Percentiles rank a stretch among this genome's conserved stretches.
Evolutionary conservation across 30 jellyfish, hydroid and myxozoan species (phyloP).

Genomic region (Aurelia aurita complex sp. Pacific): DNA sequence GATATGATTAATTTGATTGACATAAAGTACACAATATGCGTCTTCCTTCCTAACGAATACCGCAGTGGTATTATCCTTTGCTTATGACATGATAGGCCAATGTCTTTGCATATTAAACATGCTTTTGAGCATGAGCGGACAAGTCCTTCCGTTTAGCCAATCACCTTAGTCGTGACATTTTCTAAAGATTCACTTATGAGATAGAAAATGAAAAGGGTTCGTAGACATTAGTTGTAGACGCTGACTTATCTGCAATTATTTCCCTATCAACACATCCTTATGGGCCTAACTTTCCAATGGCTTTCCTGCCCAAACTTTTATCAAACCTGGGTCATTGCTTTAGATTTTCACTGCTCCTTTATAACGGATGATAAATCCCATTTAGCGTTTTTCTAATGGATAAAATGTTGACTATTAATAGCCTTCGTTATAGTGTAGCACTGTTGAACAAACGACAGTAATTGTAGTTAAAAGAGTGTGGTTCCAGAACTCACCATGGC

Average conservation of each 20-base stretch:
- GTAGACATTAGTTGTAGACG: neutral
- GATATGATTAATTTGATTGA: constrained; percentile 19
- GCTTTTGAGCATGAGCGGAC: constrained; percentile 15
- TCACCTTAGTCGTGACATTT: constrained; percentile 7
- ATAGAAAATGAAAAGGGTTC: neutral
- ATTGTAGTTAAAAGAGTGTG: too few relatives aligned
- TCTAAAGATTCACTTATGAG: constrained; percentile 16
- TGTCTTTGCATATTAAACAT: neutral
- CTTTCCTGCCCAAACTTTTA: constrained; percentile 4
- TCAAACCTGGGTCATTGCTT: constrained; percentile 25
- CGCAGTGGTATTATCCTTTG: constrained; percentile 4
- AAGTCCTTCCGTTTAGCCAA: constrained; percentile 43
- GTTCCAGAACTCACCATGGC: too few relatives aligned
- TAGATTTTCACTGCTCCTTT: too few relatives aligned
- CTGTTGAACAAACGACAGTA: too few relatives aligned
- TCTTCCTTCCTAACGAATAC: neutral
- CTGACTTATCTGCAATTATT: neutral
- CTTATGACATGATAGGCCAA: neutral
- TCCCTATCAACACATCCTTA: constrained; percentile 24
- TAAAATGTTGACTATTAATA: too few relatives aligned
- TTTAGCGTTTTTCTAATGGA: too few relatives aligned
- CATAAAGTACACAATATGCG: constrained; percentile 16
- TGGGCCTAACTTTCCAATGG: constrained; percentile 15
- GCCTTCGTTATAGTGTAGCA: too few relatives aligned
- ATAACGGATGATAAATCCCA: too few relatives aligned